Conservation (phyloP, 2,888 invertebrate genomes). For the Antheraea assamensis region DNA sequence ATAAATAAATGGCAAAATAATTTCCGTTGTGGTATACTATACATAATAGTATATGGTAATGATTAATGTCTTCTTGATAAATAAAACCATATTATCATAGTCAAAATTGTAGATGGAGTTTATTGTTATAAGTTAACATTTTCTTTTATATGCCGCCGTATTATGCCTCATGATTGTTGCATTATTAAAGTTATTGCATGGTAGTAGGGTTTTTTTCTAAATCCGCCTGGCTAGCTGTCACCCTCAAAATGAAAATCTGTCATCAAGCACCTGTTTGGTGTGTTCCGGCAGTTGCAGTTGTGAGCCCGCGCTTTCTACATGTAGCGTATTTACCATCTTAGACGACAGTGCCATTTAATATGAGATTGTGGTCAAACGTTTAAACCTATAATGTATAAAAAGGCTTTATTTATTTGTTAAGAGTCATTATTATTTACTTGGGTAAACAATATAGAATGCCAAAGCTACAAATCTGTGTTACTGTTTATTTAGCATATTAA, state of each 20-base stretch:
- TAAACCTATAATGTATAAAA: too few species aligned
- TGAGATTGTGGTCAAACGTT: too few species aligned
- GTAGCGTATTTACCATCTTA: too few species aligned
- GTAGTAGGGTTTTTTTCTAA: too few species aligned
- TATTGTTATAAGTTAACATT: slow-evolving; percentile 37
- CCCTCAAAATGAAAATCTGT: too few species aligned
- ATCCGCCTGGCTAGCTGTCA: too few species aligned
- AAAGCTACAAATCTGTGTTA: neutral
- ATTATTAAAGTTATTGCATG: neutral
- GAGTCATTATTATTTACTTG: neutral
- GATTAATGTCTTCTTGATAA: slow-evolving; percentile 49
- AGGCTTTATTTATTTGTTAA: neutral
- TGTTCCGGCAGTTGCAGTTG: too few species aligned
- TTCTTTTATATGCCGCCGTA: neutral
- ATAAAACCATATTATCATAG: slow-evolving; percentile 27
- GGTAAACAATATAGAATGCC: neutral
- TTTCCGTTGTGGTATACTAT: slow-evolving; percentile 50
- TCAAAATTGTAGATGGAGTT: slow-evolving; percentile 37
- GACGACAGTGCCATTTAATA: too few species aligned
- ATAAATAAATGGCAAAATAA: slow-evolving; percentile 73
- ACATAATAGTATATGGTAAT: slow-evolving; percentile 60
- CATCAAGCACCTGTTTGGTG: too few species aligned
- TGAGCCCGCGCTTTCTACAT: too few species aligned
- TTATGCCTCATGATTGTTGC: neutral
- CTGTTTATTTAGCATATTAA: neutral